phyloP scores from a whole-genome alignment of 2,113 vertebrate genomes.

The Orthonyx spaldingii region DNA sequence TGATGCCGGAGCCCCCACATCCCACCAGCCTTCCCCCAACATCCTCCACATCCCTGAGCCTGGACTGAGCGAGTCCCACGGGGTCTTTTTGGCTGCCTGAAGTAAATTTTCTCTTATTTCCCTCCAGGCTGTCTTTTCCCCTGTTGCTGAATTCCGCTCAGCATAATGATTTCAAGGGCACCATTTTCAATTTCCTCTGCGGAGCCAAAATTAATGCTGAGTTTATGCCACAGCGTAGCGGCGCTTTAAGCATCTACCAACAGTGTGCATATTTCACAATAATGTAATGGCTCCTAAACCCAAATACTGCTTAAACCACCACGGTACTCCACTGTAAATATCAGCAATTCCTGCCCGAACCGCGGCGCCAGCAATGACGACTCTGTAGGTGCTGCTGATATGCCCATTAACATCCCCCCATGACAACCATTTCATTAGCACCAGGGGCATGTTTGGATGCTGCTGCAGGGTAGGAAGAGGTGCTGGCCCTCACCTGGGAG shows the following conservation, averaged over 20 bases:
- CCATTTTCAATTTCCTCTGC: conserved; percentile 46
- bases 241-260: conserved; percentile 10
- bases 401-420: background rate
- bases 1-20: background rate
- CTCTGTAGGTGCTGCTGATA: background rate
- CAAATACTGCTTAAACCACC: conserved; percentile 17
- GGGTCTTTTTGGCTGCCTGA: background rate
- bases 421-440: background rate
- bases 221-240: conserved; percentile 3
- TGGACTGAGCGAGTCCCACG: background rate
- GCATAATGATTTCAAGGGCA: conserved; percentile 23
- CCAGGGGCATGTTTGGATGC: background rate
- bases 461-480: background rate
- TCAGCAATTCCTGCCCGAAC: background rate
- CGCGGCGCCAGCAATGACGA: background rate
- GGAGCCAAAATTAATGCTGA: conserved; percentile 47
- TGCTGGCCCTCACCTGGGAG: background rate
- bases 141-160: background rate
- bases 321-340: background rate
- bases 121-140: background rate
- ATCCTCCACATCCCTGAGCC: background rate
- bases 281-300: conserved; percentile 41
- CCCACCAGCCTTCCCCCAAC: background rate
- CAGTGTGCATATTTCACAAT: conserved; percentile 37
- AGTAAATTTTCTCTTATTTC: conserved; percentile 19